Base-by-base conservation (phyloP, 2,113 vertebrate species). In the Chelonoidis abingdonii region DNA sequence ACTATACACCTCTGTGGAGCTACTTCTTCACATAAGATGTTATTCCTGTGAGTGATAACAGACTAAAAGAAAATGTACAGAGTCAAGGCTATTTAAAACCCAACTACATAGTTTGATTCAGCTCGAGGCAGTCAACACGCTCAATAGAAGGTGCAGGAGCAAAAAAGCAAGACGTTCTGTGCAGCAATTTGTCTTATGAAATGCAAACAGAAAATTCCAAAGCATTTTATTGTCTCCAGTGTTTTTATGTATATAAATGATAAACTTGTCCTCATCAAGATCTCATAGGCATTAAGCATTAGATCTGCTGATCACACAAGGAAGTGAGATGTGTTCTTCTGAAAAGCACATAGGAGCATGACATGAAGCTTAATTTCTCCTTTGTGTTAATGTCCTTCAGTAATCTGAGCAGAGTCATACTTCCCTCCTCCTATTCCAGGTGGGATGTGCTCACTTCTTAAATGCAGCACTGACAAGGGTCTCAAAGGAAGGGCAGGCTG, bases 171-270 rank as follows among this genome's bases (percentile, higher is more conserved):
- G 6, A 21, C 49, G 1, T 90, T 80, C 0, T 0, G 35, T n/a
- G 44, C 27, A 84, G 50, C 8, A 84, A 92, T 85, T 62, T 83
- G 41, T 10, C 91, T 94, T 53, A 80, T 89, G 88, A 96, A 97
- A 87, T 75, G 1, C 17, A 95, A 95, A 93, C 85, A 93, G 80
- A 89, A 1, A 52, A 41, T 76, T 97, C 89, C 53, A 95, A 89
- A 90, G 69, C 1, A 49, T 83, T 90, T 96, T 57, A 76, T 62
- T 65, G 1, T 85, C 31, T 86, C 22, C 22, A 79, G 22, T 49
- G 29, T 79, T 84, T 94, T 90, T 84, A 65, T 88, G 72, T 86
- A 13, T 94, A 24, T 53, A 85, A 54, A 92, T 27, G 10, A 12
- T 29, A 54, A 78, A 62, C 22, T 53, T 62, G 22, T 22, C 44